Conservation (phyloP, 2,888 invertebrate genomes). For the Marronus borbonicus region DNA sequence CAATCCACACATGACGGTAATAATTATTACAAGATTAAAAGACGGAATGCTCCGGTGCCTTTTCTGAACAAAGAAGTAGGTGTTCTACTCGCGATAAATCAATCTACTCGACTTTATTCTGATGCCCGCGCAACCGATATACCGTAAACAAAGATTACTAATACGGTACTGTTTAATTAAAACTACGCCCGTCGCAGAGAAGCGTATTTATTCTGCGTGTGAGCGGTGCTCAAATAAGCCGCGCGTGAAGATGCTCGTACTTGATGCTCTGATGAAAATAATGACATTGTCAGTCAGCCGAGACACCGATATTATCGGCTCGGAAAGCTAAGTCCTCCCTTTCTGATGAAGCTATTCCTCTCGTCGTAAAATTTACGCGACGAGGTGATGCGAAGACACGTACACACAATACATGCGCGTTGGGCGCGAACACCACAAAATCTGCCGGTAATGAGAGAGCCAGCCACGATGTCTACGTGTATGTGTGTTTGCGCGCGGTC, state of each 20-base stretch:
- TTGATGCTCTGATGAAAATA: slow-evolving; percentile 56
- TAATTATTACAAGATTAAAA: slow-evolving; percentile 8
- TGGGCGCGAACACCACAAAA: background rate
- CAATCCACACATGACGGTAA: background rate
- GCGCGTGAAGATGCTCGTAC: background rate
- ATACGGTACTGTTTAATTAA: slow-evolving; percentile 50
- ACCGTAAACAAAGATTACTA: slow-evolving; percentile 15
- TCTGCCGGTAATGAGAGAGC: background rate
- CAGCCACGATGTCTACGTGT: background rate
- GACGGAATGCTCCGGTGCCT: background rate
- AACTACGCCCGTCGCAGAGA: slow-evolving; percentile 29
- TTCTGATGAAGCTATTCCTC: slow-evolving; percentile 42
- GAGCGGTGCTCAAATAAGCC: background rate
- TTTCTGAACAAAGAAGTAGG: slow-evolving; percentile 6
- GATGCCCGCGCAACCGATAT: background rate
- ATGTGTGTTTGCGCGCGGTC: slow-evolving; percentile 11
- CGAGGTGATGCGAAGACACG: slow-evolving; percentile 25
- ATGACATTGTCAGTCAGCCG: slow-evolving; percentile 66
- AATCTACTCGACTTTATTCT: background rate
- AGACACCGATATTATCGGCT: slow-evolving; percentile 61
- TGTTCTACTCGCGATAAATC: slow-evolving; percentile 28
- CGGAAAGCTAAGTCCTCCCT: slow-evolving; percentile 27
- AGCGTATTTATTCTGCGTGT: slow-evolving; percentile 10
- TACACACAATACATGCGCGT: slow-evolving; percentile 5
- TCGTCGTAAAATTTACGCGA: slow-evolving; percentile 12